phyloP scores from a whole-genome alignment of 2,797 vertebrate genomes.

The Heteromormyrus szaboi region DNA sequence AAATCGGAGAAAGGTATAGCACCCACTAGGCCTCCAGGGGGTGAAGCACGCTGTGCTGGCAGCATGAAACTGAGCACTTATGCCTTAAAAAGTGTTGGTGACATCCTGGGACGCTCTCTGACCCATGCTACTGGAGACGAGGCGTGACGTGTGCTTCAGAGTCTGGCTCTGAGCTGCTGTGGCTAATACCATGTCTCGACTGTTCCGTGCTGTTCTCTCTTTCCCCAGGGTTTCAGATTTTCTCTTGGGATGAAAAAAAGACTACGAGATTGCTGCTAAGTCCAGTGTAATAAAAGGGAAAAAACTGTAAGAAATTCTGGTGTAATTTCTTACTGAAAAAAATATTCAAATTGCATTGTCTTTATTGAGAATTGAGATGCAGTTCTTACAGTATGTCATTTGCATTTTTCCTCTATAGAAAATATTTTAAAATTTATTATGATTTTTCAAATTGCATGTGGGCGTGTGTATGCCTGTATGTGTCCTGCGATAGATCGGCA shows the following conservation, averaged over 20 bases:
- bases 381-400: neutral
- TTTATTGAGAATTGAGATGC: neutral
- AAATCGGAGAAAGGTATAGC: neutral
- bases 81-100: neutral
- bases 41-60: neutral
- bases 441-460: neutral
- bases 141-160: neutral
- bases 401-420: neutral
- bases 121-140: neutral
- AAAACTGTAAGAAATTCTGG: conserved; percentile 30
- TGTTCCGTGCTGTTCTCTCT: conserved; percentile 38
- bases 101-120: neutral
- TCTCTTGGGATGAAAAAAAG: conserved; percentile 37
- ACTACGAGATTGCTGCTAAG: conserved; percentile 30
- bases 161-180: conserved; percentile 18
- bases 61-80: neutral
- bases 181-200: conserved; percentile 29
- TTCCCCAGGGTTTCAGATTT: conserved; percentile 25
- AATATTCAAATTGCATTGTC: conserved; percentile 31
- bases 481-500: neutral
- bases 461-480: neutral
- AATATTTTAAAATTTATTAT: neutral
- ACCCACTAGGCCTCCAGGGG: neutral
- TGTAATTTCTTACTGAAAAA: conserved; percentile 17
- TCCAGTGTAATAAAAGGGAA: conserved; percentile 21